Evolutionary conservation across 2,797 vertebrate genomes (phyloP), one percentile per base, ranked within the genome.

Genomic region (Neostethus bicornis): DNA sequence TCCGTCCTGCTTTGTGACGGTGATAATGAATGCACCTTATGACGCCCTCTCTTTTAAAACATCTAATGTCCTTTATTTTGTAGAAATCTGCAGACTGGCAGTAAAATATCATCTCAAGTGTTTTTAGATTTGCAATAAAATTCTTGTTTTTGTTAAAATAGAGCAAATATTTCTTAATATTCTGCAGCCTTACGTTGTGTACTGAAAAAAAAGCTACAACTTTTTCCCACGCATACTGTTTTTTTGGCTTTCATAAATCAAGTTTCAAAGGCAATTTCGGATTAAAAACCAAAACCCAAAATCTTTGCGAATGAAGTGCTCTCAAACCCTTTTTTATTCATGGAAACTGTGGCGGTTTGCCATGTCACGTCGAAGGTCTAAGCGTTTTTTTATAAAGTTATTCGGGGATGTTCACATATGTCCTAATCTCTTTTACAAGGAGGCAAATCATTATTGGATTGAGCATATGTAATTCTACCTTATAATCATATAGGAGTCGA

Each of bases 261-360:
- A 79, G 83, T 77, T 83, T 71, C 82, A 85, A 83, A 84, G 75
- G 68, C 73, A 73, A 73, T 42, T 57, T 53, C 58, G 43, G 16
- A 55, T 70, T 49, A 48, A 72, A 45, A 75, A 46, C 75, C 70
- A 61, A 53, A 78, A 77, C 78, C 76, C 74, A 85, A 88, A 93
- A 92, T 92, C 88, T 83, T 84, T 52, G 49, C 85, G 86, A 91
- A 89, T 81, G 90, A 91, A 92, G 89, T 85, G 77, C 80, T 77
- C 72, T 84, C 66, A 75, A 84, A 69, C 80, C 77, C 77, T 79
- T 87, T 73, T 77, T 88, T 83, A 86, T 77, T 87, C 87, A 91
- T 91, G 90, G 88, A 75, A 89, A 91, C 90, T 73, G 42, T 77
- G 85, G 84, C 84, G 77, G 73, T 75, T 71, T 84, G 87, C 88